Evolutionary conservation across 2,888 invertebrate genomes (phyloP).

Genomic region (Eretmocerus hayati): DNA sequence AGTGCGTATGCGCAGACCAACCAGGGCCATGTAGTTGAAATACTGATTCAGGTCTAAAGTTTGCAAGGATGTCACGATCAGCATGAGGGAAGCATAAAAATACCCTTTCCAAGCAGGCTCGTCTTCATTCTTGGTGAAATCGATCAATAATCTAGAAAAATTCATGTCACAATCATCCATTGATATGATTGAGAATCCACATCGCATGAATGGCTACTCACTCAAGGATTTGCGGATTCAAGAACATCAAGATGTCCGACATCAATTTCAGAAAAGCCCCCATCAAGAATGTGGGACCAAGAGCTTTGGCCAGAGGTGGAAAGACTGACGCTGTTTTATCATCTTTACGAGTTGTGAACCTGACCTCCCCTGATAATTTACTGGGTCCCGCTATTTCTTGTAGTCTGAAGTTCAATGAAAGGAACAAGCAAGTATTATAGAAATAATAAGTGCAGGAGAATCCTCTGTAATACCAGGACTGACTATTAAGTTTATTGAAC

Average conservation of each 20-base stretch:
- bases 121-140: constrained; percentile 55
- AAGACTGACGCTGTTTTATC: constrained; percentile 77
- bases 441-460: too few relatives aligned
- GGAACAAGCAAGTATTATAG: too few relatives aligned
- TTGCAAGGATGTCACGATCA: constrained; percentile 69
- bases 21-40: constrained; percentile 83
- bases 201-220: constrained; percentile 48
- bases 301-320: constrained; percentile 76
- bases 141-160: constrained; percentile 53
- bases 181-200: neutral
- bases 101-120: constrained; percentile 77
- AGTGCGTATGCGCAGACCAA: constrained; percentile 84
- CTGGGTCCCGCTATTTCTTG: too few relatives aligned
- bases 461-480: too few relatives aligned
- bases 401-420: too few relatives aligned
- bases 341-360: too few relatives aligned
- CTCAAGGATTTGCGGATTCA: constrained; percentile 84
- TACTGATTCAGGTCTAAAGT: constrained; percentile 83
- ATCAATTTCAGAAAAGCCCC: constrained; percentile 75
- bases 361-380: too few relatives aligned
- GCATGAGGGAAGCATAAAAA: constrained; percentile 68
- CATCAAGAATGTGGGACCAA: constrained; percentile 78
- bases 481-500: too few relatives aligned
- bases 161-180: too few relatives aligned
- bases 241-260: constrained; percentile 79